These are phyloP conservation scores for Centropristis striata DNA, from an alignment of 2,113 vertebrate genomes.

Conservation along the genomic window DNA sequence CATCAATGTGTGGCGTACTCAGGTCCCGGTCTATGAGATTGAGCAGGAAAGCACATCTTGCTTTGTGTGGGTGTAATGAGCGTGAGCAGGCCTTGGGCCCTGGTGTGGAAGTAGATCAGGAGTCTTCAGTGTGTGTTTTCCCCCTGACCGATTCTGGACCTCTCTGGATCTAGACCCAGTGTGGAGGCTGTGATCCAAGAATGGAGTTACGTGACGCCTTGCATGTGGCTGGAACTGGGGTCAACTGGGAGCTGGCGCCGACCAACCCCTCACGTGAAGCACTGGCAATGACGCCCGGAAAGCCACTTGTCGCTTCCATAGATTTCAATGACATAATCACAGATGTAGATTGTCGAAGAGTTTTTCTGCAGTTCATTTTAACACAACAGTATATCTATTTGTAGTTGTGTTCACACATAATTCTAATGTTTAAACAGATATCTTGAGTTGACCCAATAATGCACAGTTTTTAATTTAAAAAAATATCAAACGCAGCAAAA, in stretches of 20 bases:
- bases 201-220: conserved; percentile 64
- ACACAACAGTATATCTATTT: too few relatives aligned
- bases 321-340: background rate
- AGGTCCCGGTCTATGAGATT: conserved; percentile 54
- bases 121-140: conserved; percentile 54
- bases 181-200: conserved; percentile 9
- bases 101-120: conserved; percentile 61
- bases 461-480: too few relatives aligned
- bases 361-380: background rate
- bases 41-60: conserved; percentile 54
- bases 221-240: conserved; percentile 52
- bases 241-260: conserved; percentile 16
- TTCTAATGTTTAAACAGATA: background rate
- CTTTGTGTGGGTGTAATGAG: conserved; percentile 78
- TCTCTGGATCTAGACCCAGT: conserved; percentile 26
- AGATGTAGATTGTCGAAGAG: background rate
- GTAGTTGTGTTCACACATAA: background rate
- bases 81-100: conserved; percentile 63
- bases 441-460: too few relatives aligned
- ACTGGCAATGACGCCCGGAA: conserved; percentile 31
- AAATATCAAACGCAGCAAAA: too few relatives aligned
- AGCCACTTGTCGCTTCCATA: background rate
- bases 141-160: conserved; percentile 52
- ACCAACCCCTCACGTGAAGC: conserved; percentile 13
- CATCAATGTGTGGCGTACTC: conserved; percentile 58